Conservation (phyloP, 2,113 vertebrate genomes). For the Leucopternis melanops region DNA sequence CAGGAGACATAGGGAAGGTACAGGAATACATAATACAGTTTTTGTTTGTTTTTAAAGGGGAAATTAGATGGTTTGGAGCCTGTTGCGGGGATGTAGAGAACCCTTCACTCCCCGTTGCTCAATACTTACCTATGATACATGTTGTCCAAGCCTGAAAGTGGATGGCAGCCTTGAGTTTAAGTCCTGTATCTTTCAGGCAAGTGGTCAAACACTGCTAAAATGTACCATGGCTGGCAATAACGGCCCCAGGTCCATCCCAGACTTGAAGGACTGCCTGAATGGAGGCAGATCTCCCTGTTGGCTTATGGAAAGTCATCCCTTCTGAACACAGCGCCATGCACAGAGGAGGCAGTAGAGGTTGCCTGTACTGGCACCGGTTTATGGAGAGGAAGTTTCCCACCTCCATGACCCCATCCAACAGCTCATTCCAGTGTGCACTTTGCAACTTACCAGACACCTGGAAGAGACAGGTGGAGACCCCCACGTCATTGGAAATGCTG, state of each 20-base stretch:
- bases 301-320: background rate
- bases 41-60: background rate
- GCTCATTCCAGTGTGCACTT: accelerated
- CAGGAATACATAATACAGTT: background rate
- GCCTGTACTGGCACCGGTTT: background rate
- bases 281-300: background rate
- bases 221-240: background rate
- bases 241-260: background rate
- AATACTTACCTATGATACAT: accelerated
- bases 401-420: background rate
- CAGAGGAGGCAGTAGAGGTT: background rate
- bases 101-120: background rate
- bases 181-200: background rate
- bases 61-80: background rate
- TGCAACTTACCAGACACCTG: constrained; percentile 86
- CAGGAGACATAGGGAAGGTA: background rate
- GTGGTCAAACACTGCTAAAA: background rate
- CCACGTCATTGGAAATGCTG: constrained; percentile 87
- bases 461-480: constrained; percentile 85
- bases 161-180: background rate
- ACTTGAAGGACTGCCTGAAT: background rate
- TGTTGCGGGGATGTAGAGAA: background rate
- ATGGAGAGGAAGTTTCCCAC: background rate
- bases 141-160: background rate
- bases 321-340: background rate